A percentile compares a stretch with the other conserved stretches of the same genome.
Conservation (phyloP, 2,797 vertebrate genomes). For the Eupleurogrammus muticus region DNA sequence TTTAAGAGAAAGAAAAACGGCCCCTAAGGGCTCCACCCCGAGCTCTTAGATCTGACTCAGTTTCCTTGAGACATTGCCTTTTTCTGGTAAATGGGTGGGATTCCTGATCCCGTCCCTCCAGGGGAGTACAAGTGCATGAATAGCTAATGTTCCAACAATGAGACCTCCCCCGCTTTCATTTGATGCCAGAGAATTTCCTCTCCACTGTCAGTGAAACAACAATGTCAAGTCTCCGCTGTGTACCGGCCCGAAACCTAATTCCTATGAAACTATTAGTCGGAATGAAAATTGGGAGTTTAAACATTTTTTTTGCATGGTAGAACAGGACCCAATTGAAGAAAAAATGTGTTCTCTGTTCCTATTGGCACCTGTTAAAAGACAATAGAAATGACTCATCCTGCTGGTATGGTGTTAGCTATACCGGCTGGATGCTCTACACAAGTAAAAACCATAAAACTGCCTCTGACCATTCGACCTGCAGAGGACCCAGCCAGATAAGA, state of each 20-base stretch:
- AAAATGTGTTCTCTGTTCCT: constrained; percentile 34
- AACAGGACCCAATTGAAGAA: constrained; percentile 30
- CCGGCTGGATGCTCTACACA: constrained; percentile 25
- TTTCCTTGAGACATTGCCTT: constrained; percentile 51
- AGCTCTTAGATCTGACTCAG: constrained; percentile 55
- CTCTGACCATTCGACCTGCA: constrained; percentile 11
- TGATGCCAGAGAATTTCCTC: constrained; percentile 66
- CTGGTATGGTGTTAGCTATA: constrained; percentile 17
- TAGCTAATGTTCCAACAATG: constrained; percentile 64
- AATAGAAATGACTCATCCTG: constrained; percentile 32
- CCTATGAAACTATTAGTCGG: constrained; percentile 15
- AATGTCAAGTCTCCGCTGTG: constrained; percentile 27
- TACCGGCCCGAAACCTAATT: constrained; percentile 9
- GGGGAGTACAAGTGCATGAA: constrained; percentile 73
- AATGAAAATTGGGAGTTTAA: constrained; percentile 40
- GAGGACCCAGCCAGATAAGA: constrained; percentile 13
- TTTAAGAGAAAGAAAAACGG: constrained; percentile 23
- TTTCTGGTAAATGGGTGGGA: constrained; percentile 78
- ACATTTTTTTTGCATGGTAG: constrained; percentile 25
- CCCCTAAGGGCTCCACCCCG: constrained; percentile 42
- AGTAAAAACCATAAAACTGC: constrained; percentile 36
- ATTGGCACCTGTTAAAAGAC: constrained; percentile 33
- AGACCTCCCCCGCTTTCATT: constrained; percentile 67
- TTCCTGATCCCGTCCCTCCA: constrained; percentile 66
- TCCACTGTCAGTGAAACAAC: constrained; percentile 44